A percentile compares a stretch with the other conserved stretches of the same genome.
These are phyloP conservation scores for Limosa lapponica DNA, from an alignment of 2,797 vertebrate species.

Conservation along the genomic window DNA sequence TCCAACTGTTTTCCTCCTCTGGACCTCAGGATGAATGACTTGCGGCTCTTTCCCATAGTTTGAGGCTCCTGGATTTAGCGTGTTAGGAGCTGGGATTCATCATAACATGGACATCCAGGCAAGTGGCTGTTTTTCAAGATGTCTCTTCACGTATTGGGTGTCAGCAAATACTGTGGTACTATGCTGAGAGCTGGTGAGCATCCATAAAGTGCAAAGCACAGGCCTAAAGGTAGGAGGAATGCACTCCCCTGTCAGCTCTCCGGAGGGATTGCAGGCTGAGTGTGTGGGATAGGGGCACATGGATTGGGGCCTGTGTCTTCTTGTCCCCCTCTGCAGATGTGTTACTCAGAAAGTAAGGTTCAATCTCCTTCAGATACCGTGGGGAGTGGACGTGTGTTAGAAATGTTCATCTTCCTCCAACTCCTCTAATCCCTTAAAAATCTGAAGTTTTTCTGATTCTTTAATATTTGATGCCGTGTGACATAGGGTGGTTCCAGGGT, in stretches of 20 bases:
- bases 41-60: neutral
- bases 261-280: neutral
- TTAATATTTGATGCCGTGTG: neutral
- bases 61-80: neutral
- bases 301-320: neutral
- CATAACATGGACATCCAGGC: neutral
- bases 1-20: neutral
- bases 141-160: neutral
- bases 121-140: neutral
- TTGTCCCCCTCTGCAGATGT: neutral
- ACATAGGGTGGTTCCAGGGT: neutral
- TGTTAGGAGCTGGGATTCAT: conserved; percentile 1
- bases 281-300: neutral
- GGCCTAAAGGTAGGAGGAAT: neutral
- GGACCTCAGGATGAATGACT: neutral
- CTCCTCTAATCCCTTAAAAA: neutral
- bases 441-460: neutral
- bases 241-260: neutral
- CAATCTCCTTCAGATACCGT: neutral
- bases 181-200: neutral
- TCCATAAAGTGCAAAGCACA: neutral
- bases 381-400: neutral
- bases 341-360: neutral
- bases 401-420: neutral
- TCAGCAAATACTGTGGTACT: neutral